Conservation (phyloP, 1,140 invertebrate genomes). For the Brachionus angularis region DNA sequence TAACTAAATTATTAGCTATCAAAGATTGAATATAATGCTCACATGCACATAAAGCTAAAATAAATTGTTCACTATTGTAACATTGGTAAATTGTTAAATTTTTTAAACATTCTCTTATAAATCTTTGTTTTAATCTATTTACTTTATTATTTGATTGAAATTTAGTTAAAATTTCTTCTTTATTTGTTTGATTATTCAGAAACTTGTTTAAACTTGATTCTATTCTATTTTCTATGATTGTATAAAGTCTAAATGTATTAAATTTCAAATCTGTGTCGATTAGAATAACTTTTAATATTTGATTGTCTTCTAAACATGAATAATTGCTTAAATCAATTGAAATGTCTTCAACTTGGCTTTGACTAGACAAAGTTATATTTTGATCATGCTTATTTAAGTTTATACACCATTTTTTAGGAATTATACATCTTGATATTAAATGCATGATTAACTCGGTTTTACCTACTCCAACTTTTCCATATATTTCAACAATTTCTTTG, state of each 20-base stretch:
- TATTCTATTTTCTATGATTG: slow-evolving; percentile 15
- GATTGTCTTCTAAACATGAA: not conserved
- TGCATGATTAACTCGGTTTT: slow-evolving; percentile 3
- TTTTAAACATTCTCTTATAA: slow-evolving; percentile 22
- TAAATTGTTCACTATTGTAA: slow-evolving; percentile 20
- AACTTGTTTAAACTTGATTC: not conserved
- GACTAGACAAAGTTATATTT: not conserved
- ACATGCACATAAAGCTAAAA: slow-evolving; percentile 9
- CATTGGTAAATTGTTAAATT: slow-evolving; percentile 15
- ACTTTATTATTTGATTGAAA: slow-evolving; percentile 9
- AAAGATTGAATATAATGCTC: slow-evolving; percentile 18
- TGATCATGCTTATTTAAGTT: not conserved
- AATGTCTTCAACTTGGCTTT: too few species aligned
- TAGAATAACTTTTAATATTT: slow-evolving; percentile 4
- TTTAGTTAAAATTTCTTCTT: not conserved
- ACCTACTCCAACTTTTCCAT: not conserved
- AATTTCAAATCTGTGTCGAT: slow-evolving; percentile 20
- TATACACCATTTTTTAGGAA: not conserved
- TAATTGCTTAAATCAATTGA: not conserved
- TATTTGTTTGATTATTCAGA: not conserved
- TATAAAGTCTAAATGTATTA: slow-evolving; percentile 9
- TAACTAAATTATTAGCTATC: not conserved
- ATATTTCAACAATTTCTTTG: slow-evolving; percentile 28
- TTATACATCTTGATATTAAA: slow-evolving; percentile 5
- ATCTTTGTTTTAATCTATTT: not conserved